Conservation (phyloP, 2,888 invertebrate genomes). For the Hydropsyche betteni region DNA sequence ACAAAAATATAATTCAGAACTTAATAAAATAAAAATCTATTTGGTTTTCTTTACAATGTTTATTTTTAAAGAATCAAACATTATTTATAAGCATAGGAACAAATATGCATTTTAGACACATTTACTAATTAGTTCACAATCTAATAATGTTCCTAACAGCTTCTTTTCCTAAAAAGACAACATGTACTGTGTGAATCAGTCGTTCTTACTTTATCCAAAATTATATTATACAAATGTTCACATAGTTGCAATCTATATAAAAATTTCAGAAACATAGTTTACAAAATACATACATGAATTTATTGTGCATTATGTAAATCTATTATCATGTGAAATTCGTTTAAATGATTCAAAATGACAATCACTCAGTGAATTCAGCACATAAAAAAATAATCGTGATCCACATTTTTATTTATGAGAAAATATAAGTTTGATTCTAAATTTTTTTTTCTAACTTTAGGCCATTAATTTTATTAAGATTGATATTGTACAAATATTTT, state of each 20-base stretch:
- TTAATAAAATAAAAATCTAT: no score
- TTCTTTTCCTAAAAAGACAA: conserved; percentile 48
- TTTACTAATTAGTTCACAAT: conserved; percentile 45
- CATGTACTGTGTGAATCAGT: conserved; percentile 50
- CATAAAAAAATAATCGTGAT: conserved; percentile 37
- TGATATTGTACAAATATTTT: not conserved
- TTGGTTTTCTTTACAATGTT: conserved; percentile 46
- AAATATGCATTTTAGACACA: conserved; percentile 47
- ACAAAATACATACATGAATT: conserved; percentile 41
- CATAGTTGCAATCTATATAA: conserved; percentile 4
- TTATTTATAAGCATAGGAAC: conserved; percentile 50
- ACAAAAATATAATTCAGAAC: no score
- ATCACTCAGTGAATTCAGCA: conserved; percentile 16
- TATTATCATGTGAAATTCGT: not conserved
- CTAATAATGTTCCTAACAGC: conserved; percentile 45
- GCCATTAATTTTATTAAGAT: conserved; percentile 9
- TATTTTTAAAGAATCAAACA: conserved; percentile 50
- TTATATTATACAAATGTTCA: conserved; percentile 43
- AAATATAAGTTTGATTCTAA: conserved; percentile 34
- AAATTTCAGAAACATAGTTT: conserved; percentile 30
- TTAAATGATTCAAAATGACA: conserved; percentile 20
- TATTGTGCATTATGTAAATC: conserved; percentile 40
- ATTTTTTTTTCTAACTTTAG: conserved; percentile 21
- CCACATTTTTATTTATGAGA: conserved; percentile 32
- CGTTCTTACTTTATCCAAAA: conserved; percentile 46